Evolutionary conservation across 1,140 invertebrate species (phyloP).

Genomic region (Pogonognathellus flavescens): DNA sequence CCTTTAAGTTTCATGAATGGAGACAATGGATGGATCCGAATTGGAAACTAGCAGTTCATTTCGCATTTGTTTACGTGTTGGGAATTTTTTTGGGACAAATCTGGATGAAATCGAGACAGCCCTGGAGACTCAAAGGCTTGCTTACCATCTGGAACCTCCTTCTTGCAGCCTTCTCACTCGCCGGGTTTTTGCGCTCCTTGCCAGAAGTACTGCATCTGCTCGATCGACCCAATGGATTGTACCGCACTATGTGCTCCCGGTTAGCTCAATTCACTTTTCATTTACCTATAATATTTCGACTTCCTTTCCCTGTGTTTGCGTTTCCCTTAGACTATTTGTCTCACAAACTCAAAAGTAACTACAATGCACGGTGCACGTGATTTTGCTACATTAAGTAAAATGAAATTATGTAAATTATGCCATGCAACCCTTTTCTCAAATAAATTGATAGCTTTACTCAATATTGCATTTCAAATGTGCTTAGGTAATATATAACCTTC

Average conservation of each 20-base stretch:
- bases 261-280: constrained; percentile 19
- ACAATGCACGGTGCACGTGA: no score
- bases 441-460: no score
- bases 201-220: constrained; percentile 61
- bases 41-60: constrained; percentile 94
- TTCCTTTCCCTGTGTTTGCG: background rate
- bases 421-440: no score
- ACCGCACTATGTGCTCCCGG: constrained; percentile 59
- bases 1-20: constrained; percentile 89
- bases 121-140: constrained; percentile 87
- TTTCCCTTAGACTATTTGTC: no score
- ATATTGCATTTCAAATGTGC: no score
- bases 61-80: constrained; percentile 91
- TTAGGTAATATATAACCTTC: no score
- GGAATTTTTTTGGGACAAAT: constrained; percentile 92
- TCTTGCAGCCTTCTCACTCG: constrained; percentile 82
- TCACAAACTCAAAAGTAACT: no score
- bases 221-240: constrained; percentile 58
- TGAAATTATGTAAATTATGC: no score
- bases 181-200: constrained; percentile 60
- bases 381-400: no score
- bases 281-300: constrained; percentile 10
- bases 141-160: constrained; percentile 92
- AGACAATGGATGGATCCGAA: constrained; percentile 95
- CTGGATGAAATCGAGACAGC: constrained; percentile 90